Base-by-base conservation (phyloP, 2,888 invertebrate genomes). In the Monochamus alternatus region DNA sequence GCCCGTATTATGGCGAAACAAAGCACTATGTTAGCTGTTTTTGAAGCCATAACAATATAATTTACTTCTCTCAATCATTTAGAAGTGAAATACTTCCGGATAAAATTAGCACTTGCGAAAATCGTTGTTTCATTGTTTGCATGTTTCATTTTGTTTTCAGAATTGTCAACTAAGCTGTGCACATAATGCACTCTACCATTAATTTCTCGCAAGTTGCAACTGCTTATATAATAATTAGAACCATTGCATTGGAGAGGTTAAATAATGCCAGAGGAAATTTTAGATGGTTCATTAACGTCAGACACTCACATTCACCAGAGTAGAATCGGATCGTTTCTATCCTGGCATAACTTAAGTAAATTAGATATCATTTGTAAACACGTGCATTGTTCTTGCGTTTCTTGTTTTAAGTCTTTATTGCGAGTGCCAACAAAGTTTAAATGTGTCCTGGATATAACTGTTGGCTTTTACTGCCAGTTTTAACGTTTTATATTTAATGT, bases 381-480 rank as follows among this genome's bases (percentile, higher is more conserved):
- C 52, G 66, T 66, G 66, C 31, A 66, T 66, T 44, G 52, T 52
- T 66, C 38, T 55, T 66, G 55, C 32, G 8, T 32, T 38, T 52
- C 38, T 55, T 52, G 55, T 66, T 51, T 32, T 55, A n/a, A 38
- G 52, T 30, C 55, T 66, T 66, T 66, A 55, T 38, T 32, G n/a
- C 51, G 52, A 30, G 52, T 44, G 51, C 67, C 69, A 62, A 66
- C 66, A 76, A 72, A 77, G 67, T 62, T 55, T 51, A 70, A 68
- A 73, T 73, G 75, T 59, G 68, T 78, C 68, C 75, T 63, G 76
- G 74, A 76, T 76, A 65, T 73, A 74, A 78, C 70, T 69, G 65
- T 65, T 51, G 31, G 43, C 71, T 51, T 75, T 76, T 78, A 76
- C 62, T 74, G 69, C 58, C 59, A 58, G 59, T 68, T 72, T 74